Percentiles rank a stretch among this genome's conserved stretches.
Conservation (phyloP, 2,113 vertebrate species). For the Irena cyanogastra region DNA sequence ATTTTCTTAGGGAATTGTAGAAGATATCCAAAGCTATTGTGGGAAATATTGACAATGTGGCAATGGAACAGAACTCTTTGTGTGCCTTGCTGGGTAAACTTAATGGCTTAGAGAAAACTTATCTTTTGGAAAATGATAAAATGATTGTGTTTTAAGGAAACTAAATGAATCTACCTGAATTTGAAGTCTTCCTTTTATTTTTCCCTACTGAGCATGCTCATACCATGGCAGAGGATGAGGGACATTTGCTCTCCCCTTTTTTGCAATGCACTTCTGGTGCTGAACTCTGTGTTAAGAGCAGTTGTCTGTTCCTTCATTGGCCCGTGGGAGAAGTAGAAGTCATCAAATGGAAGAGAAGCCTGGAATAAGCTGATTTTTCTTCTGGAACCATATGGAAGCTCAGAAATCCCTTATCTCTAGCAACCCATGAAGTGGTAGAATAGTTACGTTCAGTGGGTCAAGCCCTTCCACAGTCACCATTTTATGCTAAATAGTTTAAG, state of each 20-base stretch:
- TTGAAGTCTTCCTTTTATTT: neutral
- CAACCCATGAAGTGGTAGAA: neutral
- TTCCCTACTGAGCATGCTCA: neutral
- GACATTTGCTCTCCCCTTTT: neutral
- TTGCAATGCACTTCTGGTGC: neutral
- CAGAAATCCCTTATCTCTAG: constrained; percentile 47
- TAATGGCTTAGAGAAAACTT: neutral
- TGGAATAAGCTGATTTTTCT: constrained; percentile 47
- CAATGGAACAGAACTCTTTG: neutral
- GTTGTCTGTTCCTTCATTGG: neutral
- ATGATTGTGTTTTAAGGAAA: neutral
- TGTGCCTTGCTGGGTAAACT: neutral
- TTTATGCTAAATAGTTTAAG: neutral
- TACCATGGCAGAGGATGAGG: neutral
- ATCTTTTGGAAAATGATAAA: neutral
- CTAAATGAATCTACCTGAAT: neutral
- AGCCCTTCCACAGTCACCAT: neutral
- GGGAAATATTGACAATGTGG: neutral
- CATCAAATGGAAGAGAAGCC: constrained; percentile 28
- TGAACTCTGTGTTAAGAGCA: neutral
- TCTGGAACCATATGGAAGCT: neutral
- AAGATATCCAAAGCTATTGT: neutral
- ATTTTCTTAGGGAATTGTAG: neutral
- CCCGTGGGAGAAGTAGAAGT: neutral
- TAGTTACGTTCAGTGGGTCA: neutral